phyloP scores from a whole-genome alignment of 2,888 invertebrate species.

The Pilophorus perplexus region DNA sequence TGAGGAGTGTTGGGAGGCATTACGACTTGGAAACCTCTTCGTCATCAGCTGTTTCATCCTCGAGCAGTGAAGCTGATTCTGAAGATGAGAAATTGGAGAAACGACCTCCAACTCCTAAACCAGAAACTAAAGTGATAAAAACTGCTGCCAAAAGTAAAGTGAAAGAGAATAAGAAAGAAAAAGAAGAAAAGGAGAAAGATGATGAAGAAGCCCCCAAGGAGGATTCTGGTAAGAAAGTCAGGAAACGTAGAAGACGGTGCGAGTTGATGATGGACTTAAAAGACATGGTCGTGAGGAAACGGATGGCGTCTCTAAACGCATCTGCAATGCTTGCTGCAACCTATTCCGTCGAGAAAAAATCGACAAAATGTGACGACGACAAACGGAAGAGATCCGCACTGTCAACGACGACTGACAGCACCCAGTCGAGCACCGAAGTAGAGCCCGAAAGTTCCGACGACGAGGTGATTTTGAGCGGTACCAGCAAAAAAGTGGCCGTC shows the following conservation, averaged over 20 bases:
- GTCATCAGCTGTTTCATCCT: conserved; percentile 54
- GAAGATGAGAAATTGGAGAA: conserved; percentile 26
- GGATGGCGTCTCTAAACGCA: conserved; percentile 89
- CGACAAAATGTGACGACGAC: conserved; percentile 42
- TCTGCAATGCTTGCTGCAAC: conserved; percentile 86
- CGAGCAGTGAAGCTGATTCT: conserved; percentile 50
- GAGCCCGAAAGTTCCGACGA: conserved; percentile 44
- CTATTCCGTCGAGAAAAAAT: conserved; percentile 67
- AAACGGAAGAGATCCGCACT: conserved; percentile 44
- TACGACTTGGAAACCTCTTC: conserved; percentile 76
- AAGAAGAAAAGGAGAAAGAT: conserved; percentile 51
- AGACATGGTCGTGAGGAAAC: conserved; percentile 82
- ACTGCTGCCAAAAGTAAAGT: conserved; percentile 49
- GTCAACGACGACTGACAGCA: conserved; percentile 54
- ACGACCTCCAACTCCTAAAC: conserved; percentile 21
- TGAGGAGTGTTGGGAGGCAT: conserved; percentile 74
- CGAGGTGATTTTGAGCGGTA: conserved; percentile 48
- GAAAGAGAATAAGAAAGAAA: conserved; percentile 52
- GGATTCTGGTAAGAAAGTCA: conserved; percentile 52
- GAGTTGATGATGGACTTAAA: conserved; percentile 75
- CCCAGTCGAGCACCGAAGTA: conserved; percentile 59
- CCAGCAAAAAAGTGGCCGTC: conserved; percentile 65
- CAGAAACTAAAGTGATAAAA: conserved; percentile 30
- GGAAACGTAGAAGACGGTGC: conserved; percentile 58
- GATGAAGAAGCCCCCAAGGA: conserved; percentile 49